Evolutionary conservation across 1,140 invertebrate genomes (phyloP).

Genomic region (Nasonia vitripennis): DNA sequence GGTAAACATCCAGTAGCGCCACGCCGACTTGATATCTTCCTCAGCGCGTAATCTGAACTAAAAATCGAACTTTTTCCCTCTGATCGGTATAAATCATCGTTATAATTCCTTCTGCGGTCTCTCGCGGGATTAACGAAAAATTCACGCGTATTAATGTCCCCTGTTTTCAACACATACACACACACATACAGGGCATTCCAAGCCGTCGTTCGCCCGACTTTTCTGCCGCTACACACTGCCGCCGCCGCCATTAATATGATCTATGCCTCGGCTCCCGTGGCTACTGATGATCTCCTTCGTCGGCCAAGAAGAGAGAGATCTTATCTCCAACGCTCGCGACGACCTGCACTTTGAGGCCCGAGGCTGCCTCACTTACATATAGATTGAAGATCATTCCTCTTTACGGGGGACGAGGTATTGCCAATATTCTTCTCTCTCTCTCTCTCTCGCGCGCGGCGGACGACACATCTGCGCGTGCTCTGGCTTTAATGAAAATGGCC

Average conservation of each 20-base stretch:
- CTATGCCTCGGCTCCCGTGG: constrained; percentile 54
- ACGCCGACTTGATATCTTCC: not conserved
- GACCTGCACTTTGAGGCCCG: constrained; percentile 42
- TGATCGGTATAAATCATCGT: constrained; percentile 33
- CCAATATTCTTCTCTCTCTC: constrained; percentile 46
- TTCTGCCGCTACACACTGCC: not conserved
- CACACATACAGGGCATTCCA: not conserved
- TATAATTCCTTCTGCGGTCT: constrained; percentile 12
- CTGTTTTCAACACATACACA: not conserved
- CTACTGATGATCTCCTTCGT: constrained; percentile 51
- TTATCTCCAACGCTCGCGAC: constrained; percentile 40
- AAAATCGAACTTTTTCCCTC: not conserved
- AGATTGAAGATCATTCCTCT: constrained; percentile 53
- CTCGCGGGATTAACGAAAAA: constrained; percentile 34
- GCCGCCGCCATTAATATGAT: constrained; percentile 56
- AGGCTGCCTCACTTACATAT: constrained; percentile 56
- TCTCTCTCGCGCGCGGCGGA: not conserved
- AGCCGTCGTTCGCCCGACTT: not conserved
- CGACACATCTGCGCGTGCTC: constrained; percentile 13
- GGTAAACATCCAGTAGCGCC: constrained; percentile 41
- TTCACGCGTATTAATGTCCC: constrained; percentile 18
- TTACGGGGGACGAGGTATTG: constrained; percentile 35
- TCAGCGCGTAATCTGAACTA: not conserved
- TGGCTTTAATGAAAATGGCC: constrained; percentile 46
- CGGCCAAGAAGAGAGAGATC: constrained; percentile 39